A percentile compares a stretch with the other conserved stretches of the same genome.
Evolutionary conservation across 1,140 invertebrate genomes (phyloP).

Genomic region (Tyrophagus putrescentiae): DNA sequence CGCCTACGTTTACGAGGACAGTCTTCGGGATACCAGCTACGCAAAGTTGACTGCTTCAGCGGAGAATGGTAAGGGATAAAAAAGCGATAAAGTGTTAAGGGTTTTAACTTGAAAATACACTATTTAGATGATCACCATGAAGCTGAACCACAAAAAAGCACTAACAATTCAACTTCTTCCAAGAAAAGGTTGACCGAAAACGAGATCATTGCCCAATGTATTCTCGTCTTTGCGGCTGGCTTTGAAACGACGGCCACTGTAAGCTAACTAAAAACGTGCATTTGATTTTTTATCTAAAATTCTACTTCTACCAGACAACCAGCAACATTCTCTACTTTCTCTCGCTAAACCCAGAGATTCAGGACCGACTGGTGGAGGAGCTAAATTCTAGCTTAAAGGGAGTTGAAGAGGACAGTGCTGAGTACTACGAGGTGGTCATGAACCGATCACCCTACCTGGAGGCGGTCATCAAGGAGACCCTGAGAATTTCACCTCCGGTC

Average conservation of each 20-base stretch:
- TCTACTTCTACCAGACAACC: no score
- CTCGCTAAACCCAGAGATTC: background rate
- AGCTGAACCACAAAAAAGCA: no score
- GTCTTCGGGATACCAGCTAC: no score
- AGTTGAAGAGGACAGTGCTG: background rate
- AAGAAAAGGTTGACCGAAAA: constrained; percentile 38
- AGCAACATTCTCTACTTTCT: background rate
- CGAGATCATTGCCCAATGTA: constrained; percentile 39
- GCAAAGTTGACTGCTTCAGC: no score
- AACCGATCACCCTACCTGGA: background rate
- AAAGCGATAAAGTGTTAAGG: no score
- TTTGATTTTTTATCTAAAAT: no score
- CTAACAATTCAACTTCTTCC: no score
- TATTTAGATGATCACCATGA: no score
- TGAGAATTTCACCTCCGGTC: constrained; percentile 28
- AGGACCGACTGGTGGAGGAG: background rate
- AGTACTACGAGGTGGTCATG: background rate
- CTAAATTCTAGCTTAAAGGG: background rate
- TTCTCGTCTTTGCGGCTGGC: constrained; percentile 31
- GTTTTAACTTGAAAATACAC: no score
- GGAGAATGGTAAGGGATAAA: no score
- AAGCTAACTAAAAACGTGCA: no score
- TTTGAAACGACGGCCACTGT: background rate
- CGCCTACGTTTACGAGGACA: no score
- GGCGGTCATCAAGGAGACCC: constrained; percentile 25